These are phyloP conservation scores for Macrosiphum euphorbiae DNA, from an alignment of 2,888 invertebrate species.

Conservation along the genomic window DNA sequence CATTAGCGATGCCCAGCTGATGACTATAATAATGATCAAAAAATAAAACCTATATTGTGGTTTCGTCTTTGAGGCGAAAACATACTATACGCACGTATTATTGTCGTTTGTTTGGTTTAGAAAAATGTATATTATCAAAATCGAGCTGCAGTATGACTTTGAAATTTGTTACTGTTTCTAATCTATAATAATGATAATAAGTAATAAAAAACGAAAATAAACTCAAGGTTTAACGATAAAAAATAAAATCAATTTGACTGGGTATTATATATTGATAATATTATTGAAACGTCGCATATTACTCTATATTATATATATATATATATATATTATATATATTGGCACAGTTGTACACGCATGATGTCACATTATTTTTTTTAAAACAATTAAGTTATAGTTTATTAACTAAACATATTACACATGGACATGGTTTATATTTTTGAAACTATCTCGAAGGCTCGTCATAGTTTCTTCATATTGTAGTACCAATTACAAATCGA, in stretches of 20 bases:
- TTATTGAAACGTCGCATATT: conserved; percentile 37
- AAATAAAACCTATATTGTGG: not conserved
- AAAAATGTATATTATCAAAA: not conserved
- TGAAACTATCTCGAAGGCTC: conserved; percentile 1
- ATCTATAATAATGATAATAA: conserved; percentile 3
- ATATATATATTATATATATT: not conserved
- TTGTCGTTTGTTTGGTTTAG: conserved; percentile 10
- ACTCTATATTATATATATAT: not conserved
- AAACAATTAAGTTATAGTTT: not conserved
- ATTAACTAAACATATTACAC: not conserved
- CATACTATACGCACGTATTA: not conserved
- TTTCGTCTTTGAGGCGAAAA: not conserved
- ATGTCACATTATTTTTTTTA: not conserved
- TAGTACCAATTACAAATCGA: not conserved
- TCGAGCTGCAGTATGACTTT: not conserved
- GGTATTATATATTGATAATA: not conserved
- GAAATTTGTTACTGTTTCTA: conserved; percentile 18
- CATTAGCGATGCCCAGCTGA: not conserved
- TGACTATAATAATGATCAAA: conserved; percentile 8
- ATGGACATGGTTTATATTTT: conserved; percentile 18
- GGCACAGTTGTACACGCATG: not conserved
- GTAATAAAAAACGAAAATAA: not conserved
- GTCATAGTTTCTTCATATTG: conserved; percentile 12
- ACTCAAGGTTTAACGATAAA: conserved; percentile 30
- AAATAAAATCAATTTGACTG: not conserved